Conservation (phyloP, 2,888 invertebrate species). For the Caenorhabditis afra region DNA sequence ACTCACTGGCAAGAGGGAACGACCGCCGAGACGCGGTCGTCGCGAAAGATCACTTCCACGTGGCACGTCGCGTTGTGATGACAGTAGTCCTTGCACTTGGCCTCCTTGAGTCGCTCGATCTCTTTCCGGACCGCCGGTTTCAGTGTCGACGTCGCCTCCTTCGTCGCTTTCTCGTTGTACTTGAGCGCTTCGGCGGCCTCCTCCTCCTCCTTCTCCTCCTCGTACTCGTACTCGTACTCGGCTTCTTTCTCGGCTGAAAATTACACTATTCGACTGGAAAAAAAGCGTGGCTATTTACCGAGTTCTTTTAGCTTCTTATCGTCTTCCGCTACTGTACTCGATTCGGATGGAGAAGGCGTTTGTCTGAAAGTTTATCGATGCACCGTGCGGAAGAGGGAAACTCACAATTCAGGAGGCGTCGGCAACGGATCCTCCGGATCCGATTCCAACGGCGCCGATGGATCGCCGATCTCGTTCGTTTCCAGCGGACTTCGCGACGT, state of each 20-base stretch:
- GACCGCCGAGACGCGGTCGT: constrained; percentile 38
- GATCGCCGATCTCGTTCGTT: constrained; percentile 52
- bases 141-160: constrained; percentile 21
- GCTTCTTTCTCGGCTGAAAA: constrained; percentile 48
- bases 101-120: constrained; percentile 49
- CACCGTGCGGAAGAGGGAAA: not conserved
- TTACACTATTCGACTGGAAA: too few relatives aligned
- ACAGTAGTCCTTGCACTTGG: constrained; percentile 53
- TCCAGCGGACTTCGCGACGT: constrained; percentile 1
- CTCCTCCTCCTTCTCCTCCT: constrained; percentile 37
- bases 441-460: not conserved
- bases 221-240: constrained; percentile 51
- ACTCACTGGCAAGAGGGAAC: constrained; percentile 60
- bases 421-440: constrained; percentile 5
- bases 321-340: constrained; percentile 7
- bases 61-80: constrained; percentile 61
- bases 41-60: constrained; percentile 51
- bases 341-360: constrained; percentile 3
- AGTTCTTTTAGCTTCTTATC: constrained; percentile 20
- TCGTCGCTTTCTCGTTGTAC: constrained; percentile 51
- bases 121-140: constrained; percentile 40
- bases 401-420: constrained; percentile 2
- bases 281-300: constrained; percentile 11
- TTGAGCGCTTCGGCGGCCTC: constrained; percentile 48
- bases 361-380: constrained; percentile 1